Evolutionary conservation across 2,113 vertebrate genomes (phyloP).

Genomic region (Macroglossus sobrinus): DNA sequence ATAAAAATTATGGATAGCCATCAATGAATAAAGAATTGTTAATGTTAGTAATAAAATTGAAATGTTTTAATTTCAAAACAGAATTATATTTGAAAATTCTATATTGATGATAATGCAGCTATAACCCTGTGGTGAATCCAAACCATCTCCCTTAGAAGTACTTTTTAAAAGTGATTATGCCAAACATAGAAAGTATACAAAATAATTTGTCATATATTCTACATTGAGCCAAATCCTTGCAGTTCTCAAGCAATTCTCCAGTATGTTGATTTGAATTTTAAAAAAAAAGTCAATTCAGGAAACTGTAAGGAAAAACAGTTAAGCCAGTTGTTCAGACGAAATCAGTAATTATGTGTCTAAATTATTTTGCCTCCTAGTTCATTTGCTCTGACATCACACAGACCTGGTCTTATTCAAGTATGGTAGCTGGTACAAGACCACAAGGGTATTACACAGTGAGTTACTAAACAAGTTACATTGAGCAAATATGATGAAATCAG

Average conservation of each 20-base stretch:
- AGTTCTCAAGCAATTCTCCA: slow-evolving; percentile 2
- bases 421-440: not conserved
- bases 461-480: not conserved
- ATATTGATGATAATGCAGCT: not conserved
- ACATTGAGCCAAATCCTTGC: not conserved
- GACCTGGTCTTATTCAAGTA: not conserved
- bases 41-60: not conserved
- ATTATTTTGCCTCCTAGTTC: slow-evolving; percentile 47
- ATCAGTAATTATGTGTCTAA: slow-evolving; percentile 32
- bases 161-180: slow-evolving; percentile 7
- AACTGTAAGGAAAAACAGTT: not conserved
- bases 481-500: slow-evolving; percentile 18
- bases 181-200: not conserved
- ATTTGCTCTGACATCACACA: slow-evolving; percentile 42
- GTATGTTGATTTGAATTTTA: not conserved
- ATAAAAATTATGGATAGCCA: not conserved
- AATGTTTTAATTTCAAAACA: not conserved
- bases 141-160: not conserved
- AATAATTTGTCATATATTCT: slow-evolving; percentile 1
- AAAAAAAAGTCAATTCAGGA: not conserved
- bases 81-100: slow-evolving; percentile 13
- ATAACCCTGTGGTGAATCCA: not conserved
- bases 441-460: not conserved
- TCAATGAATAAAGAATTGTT: not conserved
- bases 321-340: slow-evolving; percentile 51